Conservation (phyloP, 2,113 vertebrate genomes). For the Numida meleagris region DNA sequence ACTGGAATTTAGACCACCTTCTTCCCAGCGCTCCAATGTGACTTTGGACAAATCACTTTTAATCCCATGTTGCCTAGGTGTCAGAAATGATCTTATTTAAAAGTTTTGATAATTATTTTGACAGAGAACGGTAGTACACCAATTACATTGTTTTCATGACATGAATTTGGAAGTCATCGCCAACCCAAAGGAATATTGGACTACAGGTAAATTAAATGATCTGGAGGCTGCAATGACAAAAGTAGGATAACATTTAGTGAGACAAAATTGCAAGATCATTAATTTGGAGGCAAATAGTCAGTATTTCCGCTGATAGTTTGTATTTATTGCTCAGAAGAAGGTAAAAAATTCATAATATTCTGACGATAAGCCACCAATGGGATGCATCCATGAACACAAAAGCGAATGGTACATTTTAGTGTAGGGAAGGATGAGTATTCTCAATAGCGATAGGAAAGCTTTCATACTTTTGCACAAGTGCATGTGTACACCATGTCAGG, state of each 20-base stretch:
- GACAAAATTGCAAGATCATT: neutral
- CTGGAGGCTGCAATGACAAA: neutral
- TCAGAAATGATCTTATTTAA: slow-evolving; percentile 47
- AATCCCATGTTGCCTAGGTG: neutral
- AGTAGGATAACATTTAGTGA: neutral
- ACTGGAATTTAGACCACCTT: neutral
- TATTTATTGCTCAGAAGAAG: neutral
- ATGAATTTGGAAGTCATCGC: neutral
- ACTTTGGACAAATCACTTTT: neutral
- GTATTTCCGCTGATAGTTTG: neutral
- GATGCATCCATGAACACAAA: neutral
- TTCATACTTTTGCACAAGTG: neutral
- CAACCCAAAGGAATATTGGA: neutral
- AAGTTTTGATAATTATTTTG: slow-evolving; percentile 51
- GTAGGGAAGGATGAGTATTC: neutral
- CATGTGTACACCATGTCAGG: neutral
- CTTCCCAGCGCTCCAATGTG: neutral
- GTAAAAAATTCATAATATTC: neutral
- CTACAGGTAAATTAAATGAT: slow-evolving; percentile 3
- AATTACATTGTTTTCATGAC: neutral
- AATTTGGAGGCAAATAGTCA: neutral
- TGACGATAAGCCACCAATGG: neutral
- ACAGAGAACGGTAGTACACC: neutral
- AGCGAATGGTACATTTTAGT: neutral
- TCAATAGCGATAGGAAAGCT: neutral